phyloP scores from a whole-genome alignment of 1,140 invertebrate species.

The Himalopsyche phryganea region DNA sequence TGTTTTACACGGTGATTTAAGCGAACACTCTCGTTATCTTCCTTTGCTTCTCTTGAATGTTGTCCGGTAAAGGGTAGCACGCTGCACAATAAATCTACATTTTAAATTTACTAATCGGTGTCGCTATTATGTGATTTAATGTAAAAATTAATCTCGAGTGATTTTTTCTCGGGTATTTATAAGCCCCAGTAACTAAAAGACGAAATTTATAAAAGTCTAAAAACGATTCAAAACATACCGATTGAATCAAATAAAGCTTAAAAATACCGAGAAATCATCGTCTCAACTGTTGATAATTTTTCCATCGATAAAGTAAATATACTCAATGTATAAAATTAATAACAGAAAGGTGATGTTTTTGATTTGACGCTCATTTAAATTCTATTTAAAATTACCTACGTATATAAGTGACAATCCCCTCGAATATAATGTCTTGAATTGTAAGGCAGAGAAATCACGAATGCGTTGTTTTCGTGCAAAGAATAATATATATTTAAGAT shows the following conservation, averaged over 20 bases:
- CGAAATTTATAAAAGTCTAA: too few species aligned
- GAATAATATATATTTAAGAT: conserved; percentile 24
- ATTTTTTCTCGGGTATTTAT: too few species aligned
- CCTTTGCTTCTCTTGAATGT: conserved; percentile 1
- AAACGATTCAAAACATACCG: too few species aligned
- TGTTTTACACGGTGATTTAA: conserved; percentile 8
- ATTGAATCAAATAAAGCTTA: too few species aligned
- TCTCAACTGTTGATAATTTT: too few species aligned
- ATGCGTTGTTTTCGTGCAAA: conserved; percentile 7
- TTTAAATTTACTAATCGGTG: too few species aligned
- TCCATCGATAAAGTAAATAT: too few species aligned
- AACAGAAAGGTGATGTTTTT: too few species aligned
- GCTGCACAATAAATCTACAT: conserved; percentile 9
- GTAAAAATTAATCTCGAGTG: too few species aligned
- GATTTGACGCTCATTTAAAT: background rate
- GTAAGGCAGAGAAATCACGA: background rate
- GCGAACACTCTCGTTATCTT: conserved; percentile 5
- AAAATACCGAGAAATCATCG: too few species aligned
- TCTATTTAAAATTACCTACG: conserved; percentile 12
- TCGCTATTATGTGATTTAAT: background rate
- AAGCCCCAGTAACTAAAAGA: too few species aligned
- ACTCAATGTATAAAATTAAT: too few species aligned
- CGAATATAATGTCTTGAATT: conserved; percentile 15
- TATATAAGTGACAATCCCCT: conserved; percentile 29
- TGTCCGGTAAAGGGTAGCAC: conserved; percentile 23